Conservation (phyloP, 2,113 vertebrate genomes). For the Nansenia antarctica region DNA sequence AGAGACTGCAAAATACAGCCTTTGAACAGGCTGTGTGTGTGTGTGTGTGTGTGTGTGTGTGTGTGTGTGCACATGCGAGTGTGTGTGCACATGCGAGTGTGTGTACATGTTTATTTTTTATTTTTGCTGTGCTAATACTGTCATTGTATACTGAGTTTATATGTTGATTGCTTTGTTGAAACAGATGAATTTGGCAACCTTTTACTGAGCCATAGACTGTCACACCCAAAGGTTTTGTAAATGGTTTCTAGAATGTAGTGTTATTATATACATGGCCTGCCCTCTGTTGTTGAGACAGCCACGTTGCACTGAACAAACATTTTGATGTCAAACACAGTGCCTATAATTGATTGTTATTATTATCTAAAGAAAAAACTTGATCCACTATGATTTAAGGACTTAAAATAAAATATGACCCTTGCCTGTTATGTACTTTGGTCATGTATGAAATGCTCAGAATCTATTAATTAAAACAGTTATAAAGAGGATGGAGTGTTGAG, state of each 20-base stretch:
- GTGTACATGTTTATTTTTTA: conserved; percentile 1
- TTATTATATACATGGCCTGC: too few species aligned
- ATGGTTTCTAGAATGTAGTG: background rate
- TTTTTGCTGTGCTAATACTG: background rate
- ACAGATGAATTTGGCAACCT: background rate
- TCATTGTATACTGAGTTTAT: background rate
- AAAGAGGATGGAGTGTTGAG: too few species aligned
- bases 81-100: background rate
- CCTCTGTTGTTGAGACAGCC: too few species aligned
- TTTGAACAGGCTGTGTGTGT: background rate
- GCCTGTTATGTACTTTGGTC: too few species aligned
- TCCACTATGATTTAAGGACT: too few species aligned
- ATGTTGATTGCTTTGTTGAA: background rate
- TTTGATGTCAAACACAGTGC: too few species aligned
- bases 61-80: background rate
- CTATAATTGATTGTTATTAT: too few species aligned
- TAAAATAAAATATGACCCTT: too few species aligned
- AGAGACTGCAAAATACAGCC: background rate
- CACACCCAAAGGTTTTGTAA: background rate
- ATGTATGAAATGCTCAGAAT: too few species aligned
- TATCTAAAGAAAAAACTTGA: too few species aligned
- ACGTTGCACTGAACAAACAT: background rate
- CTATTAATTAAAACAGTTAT: too few species aligned
- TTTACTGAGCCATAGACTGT: background rate
- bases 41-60: background rate